phyloP scores from a whole-genome alignment of 2,888 invertebrate species.

The Catotricha subobsoleta region DNA sequence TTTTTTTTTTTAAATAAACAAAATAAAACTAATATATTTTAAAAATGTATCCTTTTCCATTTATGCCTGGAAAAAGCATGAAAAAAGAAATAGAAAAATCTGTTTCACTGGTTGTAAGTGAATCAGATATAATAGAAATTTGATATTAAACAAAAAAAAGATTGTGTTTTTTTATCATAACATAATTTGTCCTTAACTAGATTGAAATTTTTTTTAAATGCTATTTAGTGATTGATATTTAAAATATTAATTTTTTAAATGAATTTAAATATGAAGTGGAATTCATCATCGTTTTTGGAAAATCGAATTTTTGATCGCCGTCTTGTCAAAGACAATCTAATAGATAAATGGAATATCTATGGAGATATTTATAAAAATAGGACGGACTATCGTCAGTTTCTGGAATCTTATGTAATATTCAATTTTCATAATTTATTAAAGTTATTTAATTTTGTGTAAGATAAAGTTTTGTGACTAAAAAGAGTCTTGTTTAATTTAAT shows the following conservation, averaged over 20 bases:
- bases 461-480: neutral
- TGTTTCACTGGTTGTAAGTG: constrained; percentile 1
- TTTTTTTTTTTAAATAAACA: no score
- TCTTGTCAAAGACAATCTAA: constrained; percentile 25
- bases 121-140: no score
- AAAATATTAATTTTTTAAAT: constrained; percentile 1
- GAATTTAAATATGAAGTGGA: constrained; percentile 17
- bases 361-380: constrained; percentile 21
- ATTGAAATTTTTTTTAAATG: neutral
- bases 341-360: constrained; percentile 24
- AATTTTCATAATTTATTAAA: no score
- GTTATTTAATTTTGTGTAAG: neutral
- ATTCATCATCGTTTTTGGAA: constrained; percentile 22
- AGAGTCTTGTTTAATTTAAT: neutral
- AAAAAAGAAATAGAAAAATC: constrained; percentile 1
- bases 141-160: no score
- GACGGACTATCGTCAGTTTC: constrained; percentile 28
- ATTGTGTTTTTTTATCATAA: no score
- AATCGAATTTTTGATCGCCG: constrained; percentile 27
- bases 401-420: constrained; percentile 28
- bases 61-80: constrained; percentile 1
- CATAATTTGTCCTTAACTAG: no score
- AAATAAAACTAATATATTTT: neutral
- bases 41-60: constrained; percentile 1
- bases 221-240: neutral